phyloP scores from a whole-genome alignment of 2,113 vertebrate genomes.

The Lasiurus cinereus region DNA sequence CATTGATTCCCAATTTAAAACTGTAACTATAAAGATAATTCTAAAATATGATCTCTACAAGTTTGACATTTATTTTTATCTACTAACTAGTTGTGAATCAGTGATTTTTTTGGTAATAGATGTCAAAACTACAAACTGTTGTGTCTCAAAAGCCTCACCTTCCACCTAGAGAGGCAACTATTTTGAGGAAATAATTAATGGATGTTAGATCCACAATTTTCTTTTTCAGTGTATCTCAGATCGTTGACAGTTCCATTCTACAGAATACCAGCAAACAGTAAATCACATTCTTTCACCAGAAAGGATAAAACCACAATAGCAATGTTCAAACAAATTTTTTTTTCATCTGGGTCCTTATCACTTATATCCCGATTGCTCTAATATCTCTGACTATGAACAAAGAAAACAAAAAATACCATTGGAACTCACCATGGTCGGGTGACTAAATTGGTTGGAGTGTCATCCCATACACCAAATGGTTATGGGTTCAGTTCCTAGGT shows the following conservation, averaged over 20 bases:
- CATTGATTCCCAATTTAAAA: conserved; percentile 19
- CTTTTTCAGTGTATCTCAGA: background rate
- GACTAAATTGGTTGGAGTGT: background rate
- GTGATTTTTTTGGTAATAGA: conserved; percentile 49
- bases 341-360: background rate
- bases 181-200: background rate
- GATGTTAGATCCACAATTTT: conserved; percentile 25
- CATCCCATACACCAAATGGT: background rate
- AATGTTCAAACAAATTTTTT: background rate
- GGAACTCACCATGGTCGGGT: background rate
- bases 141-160: conserved; percentile 7
- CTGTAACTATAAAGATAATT: background rate
- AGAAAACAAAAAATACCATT: background rate
- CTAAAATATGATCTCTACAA: conserved; percentile 25
- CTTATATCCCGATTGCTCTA: background rate
- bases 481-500: background rate
- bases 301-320: background rate
- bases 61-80: conserved; percentile 43
- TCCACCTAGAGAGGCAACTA: background rate
- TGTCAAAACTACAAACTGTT: conserved; percentile 46
- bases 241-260: conserved; percentile 1
- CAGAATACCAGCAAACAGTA: background rate
- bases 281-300: background rate
- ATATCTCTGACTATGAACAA: conserved; percentile 30
- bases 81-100: conserved; percentile 29